Evolutionary conservation across 2,888 invertebrate genomes (phyloP).

Genomic region (Agrenia bidenticulata): DNA sequence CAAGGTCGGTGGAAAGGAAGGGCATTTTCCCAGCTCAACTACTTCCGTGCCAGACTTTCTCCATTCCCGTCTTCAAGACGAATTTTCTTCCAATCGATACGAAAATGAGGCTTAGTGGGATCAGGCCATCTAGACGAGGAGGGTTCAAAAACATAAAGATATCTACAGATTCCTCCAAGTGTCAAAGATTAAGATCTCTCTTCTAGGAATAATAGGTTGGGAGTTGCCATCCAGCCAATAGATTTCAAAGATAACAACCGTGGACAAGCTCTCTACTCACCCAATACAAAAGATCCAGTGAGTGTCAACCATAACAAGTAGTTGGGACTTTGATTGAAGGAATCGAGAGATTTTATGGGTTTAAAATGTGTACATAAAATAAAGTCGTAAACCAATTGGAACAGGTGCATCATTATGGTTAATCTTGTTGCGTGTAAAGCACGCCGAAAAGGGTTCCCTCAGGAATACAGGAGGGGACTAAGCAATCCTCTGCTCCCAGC

Average conservation of each 20-base stretch:
- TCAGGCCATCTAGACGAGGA: too few species aligned
- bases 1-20: slow-evolving; percentile 8
- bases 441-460: slow-evolving; percentile 5
- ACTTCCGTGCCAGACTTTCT: slow-evolving; percentile 21
- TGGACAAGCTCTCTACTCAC: too few species aligned
- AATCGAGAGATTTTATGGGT: slow-evolving; percentile 16
- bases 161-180: too few species aligned
- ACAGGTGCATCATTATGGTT: slow-evolving; percentile 20
- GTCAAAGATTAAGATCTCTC: too few species aligned
- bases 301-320: slow-evolving; percentile 9
- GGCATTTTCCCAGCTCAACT: slow-evolving; percentile 18
- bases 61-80: too few species aligned
- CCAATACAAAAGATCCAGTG: too few species aligned
- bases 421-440: slow-evolving; percentile 17
- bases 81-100: too few species aligned
- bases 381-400: slow-evolving; percentile 8
- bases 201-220: too few species aligned
- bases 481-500: not conserved
- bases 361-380: slow-evolving; percentile 6
- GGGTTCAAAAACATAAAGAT: too few species aligned
- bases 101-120: too few species aligned
- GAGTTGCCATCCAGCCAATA: too few species aligned
- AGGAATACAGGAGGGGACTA: slow-evolving; percentile 7
- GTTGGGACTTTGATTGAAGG: slow-evolving; percentile 12
- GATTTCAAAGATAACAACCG: too few species aligned